Base-by-base conservation (phyloP, 2,888 invertebrate species). In the Xanthorhoe spadicearia region DNA sequence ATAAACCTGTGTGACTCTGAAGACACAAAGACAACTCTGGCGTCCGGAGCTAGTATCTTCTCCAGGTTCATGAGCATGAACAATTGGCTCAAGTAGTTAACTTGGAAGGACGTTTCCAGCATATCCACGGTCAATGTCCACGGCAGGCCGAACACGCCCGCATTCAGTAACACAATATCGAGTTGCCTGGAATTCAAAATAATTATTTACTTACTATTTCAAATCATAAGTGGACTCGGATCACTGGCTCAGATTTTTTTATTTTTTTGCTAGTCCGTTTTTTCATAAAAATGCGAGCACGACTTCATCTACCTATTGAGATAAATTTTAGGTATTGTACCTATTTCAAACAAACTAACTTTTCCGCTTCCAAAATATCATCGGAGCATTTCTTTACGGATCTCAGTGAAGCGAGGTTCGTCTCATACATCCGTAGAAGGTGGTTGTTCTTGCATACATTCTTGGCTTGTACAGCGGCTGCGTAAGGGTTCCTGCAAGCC, bases 1-100 rank as follows among this genome's bases (percentile, higher is more conserved):
- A 58, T 35, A 38, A 83, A 97, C 96, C 96, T 95, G 86, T 98
- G 98, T 0, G 97, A 97, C 88, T 98, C 97, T 0, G 98, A 97
- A 0, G 98, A 96, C 0, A 98, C 93, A 66, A 98, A 94, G 0
- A 99, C 95, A 23, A 99, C 95, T 74, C 99, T 94, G 1, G 95
- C 94, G 52, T 95, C 95, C 43, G 94, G 94, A 54, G 95, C 91
- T 46, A 98, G 94, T 54, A 96, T 84, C 8, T 95, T 93, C 77
- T 96, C 95, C 54, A 98, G 88, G 60, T 97, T 93, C 68, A 96
- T 89, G 0, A 97, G 95, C 65, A 99, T 88, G 82, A 97, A 96
- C 79, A 95, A 95, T 80, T 97, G 97, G 28, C 96, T 95, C 71
- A 98, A 89, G 89, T 97, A 97, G 85, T 98, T 98, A 0, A 98